These are phyloP conservation scores for Sarcophaga variegata DNA, from an alignment of 2,888 invertebrate genomes.

Conservation along the genomic window DNA sequence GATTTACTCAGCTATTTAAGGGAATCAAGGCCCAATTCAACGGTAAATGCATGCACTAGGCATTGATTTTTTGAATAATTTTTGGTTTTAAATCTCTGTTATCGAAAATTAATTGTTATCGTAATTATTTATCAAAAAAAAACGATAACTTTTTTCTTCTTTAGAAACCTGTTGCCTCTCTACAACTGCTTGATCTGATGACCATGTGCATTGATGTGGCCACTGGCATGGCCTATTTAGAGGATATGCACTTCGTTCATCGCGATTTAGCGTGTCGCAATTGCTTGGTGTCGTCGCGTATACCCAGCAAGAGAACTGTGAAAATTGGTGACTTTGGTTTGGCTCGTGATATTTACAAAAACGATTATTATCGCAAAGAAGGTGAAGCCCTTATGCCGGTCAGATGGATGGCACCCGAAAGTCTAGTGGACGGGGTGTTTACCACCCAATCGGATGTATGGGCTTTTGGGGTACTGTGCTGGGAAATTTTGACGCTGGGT, in stretches of 20 bases:
- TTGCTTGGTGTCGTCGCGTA: conserved; percentile 92
- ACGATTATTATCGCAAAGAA: conserved; percentile 98
- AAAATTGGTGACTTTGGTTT: conserved; percentile 97
- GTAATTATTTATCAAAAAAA: background rate
- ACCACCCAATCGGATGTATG: conserved; percentile 98
- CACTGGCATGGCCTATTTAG: conserved; percentile 96
- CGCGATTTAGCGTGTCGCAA: conserved; percentile 98
- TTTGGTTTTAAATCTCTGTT: too few relatives aligned
- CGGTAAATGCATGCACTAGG: conserved; percentile 81
- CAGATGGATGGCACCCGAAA: conserved; percentile 99
- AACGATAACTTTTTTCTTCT: conserved; percentile 10
- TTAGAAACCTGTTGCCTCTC: conserved; percentile 85
- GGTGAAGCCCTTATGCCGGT: conserved; percentile 95
- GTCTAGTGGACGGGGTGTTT: conserved; percentile 96
- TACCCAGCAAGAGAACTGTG: conserved; percentile 84
- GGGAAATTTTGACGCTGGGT: conserved; percentile 98
- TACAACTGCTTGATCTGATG: conserved; percentile 92
- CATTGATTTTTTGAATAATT: background rate
- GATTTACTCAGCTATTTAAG: conserved; percentile 95
- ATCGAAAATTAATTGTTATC: too few relatives aligned
- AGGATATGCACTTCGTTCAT: conserved; percentile 98
- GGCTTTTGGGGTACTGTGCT: conserved; percentile 96
- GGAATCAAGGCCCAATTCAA: conserved; percentile 87
- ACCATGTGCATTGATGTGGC: conserved; percentile 98
- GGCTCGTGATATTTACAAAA: conserved; percentile 97